A percentile compares a stretch with the other conserved stretches of the same genome.
Conservation (phyloP, 2,113 vertebrate genomes). For the Zapus hudsonius region DNA sequence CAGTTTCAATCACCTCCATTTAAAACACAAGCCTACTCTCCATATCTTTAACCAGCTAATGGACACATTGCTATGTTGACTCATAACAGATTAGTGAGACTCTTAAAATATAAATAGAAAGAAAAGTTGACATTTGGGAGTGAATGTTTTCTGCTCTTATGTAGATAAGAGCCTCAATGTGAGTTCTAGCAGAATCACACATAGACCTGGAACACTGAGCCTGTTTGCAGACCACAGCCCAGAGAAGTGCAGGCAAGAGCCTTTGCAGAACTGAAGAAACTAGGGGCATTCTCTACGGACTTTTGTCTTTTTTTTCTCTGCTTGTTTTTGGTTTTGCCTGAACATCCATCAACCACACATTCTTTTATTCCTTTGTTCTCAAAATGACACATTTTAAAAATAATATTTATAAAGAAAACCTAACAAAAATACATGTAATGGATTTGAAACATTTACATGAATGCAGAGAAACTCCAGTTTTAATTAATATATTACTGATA, state of each 20-base stretch:
- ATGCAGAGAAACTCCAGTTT: background rate
- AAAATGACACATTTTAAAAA: constrained; percentile 13
- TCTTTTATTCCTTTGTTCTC: background rate
- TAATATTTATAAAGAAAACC: background rate
- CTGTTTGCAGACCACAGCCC: background rate
- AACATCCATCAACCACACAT: background rate
- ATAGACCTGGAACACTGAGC: background rate
- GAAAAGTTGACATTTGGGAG: constrained; percentile 19
- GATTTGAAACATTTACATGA: background rate
- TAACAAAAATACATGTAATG: background rate
- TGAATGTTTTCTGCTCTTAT: constrained; percentile 24
- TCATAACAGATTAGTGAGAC: constrained; percentile 50
- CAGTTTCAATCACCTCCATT: background rate
- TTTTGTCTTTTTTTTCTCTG: background rate
- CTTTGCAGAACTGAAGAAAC: background rate
- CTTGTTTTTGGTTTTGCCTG: background rate
- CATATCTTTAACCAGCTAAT: background rate
- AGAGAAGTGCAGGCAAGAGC: background rate
- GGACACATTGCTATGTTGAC: background rate
- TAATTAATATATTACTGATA: background rate
- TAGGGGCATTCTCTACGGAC: background rate
- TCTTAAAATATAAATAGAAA: constrained; percentile 20
- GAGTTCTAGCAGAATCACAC: background rate
- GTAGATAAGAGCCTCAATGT: constrained; percentile 4
- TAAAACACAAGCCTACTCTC: background rate